Percentiles rank a stretch among this genome's conserved stretches.
Conservation (phyloP, 1,140 invertebrate species). For the Elymnias hypermnestra region DNA sequence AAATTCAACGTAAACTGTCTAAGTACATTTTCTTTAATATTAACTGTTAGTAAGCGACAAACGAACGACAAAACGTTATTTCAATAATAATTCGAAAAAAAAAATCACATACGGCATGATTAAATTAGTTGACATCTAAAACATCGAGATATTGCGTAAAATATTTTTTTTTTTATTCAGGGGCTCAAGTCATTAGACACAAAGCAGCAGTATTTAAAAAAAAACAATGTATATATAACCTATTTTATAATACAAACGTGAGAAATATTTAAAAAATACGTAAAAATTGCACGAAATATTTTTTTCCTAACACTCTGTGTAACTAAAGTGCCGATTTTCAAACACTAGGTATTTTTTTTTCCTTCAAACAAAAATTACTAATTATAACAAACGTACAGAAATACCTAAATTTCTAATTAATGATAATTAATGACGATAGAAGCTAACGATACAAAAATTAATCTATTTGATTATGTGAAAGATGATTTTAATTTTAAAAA, state of each 20-base stretch:
- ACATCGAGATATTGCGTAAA: slow-evolving; percentile 11
- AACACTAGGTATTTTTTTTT: neutral
- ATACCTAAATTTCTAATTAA: too few species aligned
- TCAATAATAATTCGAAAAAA: slow-evolving; percentile 6
- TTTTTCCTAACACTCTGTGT: neutral
- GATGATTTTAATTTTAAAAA: too few species aligned
- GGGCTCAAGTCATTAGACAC: slow-evolving; percentile 8
- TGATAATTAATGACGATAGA: too few species aligned
- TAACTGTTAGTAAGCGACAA: slow-evolving; percentile 8
- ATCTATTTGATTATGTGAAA: too few species aligned
- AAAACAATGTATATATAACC: neutral
- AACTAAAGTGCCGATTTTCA: neutral
- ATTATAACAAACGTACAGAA: neutral
- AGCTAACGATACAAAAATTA: too few species aligned
- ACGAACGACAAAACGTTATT: too few species aligned
- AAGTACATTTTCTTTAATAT: slow-evolving; percentile 4
- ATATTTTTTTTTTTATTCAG: slow-evolving; percentile 10
- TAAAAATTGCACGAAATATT: too few species aligned
- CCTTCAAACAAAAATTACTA: neutral
- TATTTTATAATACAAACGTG: neutral
- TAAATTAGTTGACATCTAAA: neutral
- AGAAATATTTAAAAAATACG: neutral
- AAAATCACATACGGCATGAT: slow-evolving; percentile 5
- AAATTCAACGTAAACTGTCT: slow-evolving; percentile 1
- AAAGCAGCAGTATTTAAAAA: neutral